Base-by-base conservation (phyloP, 2,888 invertebrate species). In the Cactoblastis cactorum region DNA sequence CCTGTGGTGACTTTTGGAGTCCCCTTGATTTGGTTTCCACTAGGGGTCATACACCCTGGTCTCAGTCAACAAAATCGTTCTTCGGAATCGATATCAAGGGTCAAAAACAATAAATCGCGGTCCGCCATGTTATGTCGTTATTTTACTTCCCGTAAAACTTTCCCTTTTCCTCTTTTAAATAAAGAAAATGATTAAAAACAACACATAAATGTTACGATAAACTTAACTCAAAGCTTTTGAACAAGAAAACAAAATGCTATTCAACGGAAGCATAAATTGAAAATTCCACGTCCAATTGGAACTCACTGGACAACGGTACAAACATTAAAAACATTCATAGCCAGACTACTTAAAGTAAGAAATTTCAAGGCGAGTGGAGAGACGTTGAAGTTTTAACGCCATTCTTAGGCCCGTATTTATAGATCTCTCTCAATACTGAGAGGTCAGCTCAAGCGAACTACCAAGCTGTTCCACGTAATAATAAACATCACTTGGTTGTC, bases 11-110 rank as follows among this genome's bases (percentile, higher is more conserved):
- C 92, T 91, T 92, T 92, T 75, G 55, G 48, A 68, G 77, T 89
- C 88, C 90, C 91, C 90, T 93, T 93, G 94, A 94, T 94, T 94
- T 94, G 94, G 94, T 93, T 94, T 94, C 92, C 93, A 93, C 91
- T 92, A 92, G 91, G 92, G 92, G 90, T 91, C 92, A 90, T 90
- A 88, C 81, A 91, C 92, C 91, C 91, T 91, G 88, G 69, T 83
- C 71, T 65, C 56, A 68, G 67, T 63, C 61, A 64, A 57, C 61
- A 62, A 28, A 28, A 62, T 67, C 69, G 57, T 67, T 59, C 59
- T 62, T 75, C 73, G 74, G 66, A 81, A 79, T 75, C 78, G 66
- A 67, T 75, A 76, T 80, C 77, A 78, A 80, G 73, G 78, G 71
- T 67, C 14, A 33, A 54, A 43, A 53, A 37, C 49, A 22, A 12